Evolutionary conservation across 2,113 vertebrate species (phyloP).

Genomic region (Hydrolagus affinis): DNA sequence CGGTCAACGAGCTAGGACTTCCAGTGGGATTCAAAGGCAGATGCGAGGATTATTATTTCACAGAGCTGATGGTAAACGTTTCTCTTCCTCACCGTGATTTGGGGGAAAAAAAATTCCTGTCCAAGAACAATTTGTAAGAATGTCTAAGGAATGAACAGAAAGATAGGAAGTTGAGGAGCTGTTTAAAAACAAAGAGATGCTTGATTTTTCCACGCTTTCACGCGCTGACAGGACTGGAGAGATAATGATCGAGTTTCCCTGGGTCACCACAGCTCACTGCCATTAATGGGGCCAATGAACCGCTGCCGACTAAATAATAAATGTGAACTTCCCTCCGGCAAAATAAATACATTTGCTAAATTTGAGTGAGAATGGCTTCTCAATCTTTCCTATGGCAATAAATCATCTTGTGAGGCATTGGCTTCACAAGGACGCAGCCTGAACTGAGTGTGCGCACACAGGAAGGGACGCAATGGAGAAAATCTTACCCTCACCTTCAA

Average conservation of each 20-base stretch:
- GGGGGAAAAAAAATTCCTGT: too few relatives aligned
- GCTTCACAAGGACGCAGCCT: slow-evolving; percentile 24
- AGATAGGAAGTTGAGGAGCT: neutral
- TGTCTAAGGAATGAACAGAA: neutral
- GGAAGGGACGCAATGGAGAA: too few relatives aligned
- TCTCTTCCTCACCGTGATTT: too few relatives aligned
- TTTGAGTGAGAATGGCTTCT: neutral
- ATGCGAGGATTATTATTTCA: too few relatives aligned
- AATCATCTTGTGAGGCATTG: neutral
- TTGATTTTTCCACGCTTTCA: neutral
- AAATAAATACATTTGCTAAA: neutral
- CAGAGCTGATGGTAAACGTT: too few relatives aligned
- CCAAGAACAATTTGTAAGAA: neutral
- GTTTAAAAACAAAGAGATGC: neutral
- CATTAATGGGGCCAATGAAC: neutral
- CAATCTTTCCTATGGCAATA: slow-evolving; percentile 7
- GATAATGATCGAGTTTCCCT: neutral
- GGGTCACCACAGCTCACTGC: neutral
- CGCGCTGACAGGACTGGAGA: neutral
- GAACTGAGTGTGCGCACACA: neutral
- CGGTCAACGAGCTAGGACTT: too few relatives aligned
- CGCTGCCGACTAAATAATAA: neutral
- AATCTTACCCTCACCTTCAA: too few relatives aligned
- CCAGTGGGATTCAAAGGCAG: too few relatives aligned
- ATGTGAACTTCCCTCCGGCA: slow-evolving; percentile 6